A percentile compares a stretch with the other conserved stretches of the same genome.
Evolutionary conservation across 2,113 vertebrate genomes (phyloP).

Genomic region (Mystacornis crossleyi): DNA sequence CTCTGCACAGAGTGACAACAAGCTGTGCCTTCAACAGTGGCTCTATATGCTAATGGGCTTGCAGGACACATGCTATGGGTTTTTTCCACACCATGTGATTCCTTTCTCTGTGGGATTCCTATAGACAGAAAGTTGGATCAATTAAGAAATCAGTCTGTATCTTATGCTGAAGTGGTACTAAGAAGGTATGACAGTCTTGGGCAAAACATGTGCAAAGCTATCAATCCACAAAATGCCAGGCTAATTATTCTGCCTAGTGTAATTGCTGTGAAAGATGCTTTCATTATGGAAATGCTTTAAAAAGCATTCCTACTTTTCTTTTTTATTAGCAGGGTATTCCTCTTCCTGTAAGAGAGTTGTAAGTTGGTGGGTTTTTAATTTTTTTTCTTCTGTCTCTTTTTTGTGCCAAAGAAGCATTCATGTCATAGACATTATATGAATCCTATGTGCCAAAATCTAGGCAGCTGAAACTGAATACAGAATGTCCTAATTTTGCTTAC

Average conservation of each 20-base stretch:
- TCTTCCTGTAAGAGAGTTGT: neutral
- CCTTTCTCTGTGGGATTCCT: neutral
- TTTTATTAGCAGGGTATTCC: neutral
- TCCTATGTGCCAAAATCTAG: neutral
- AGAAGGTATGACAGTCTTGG: neutral
- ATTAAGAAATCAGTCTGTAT: neutral
- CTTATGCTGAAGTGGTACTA: neutral
- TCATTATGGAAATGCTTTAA: neutral
- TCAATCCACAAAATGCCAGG: neutral
- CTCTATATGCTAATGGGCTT: neutral
- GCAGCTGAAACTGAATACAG: neutral
- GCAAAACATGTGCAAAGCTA: neutral
- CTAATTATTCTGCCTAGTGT: neutral
- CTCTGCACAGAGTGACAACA: neutral
- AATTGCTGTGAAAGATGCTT: neutral
- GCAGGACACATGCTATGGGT: fast-evolving
- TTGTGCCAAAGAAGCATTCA: neutral
- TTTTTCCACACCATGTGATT: neutral
- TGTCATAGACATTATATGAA: neutral
- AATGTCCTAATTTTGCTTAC: neutral
- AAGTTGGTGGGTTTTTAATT: neutral
- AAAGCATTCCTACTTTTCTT: neutral
- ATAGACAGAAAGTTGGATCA: neutral
- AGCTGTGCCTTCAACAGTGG: neutral
- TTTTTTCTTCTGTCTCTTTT: neutral